A percentile compares a stretch with the other conserved stretches of the same genome.
These are phyloP conservation scores for Ophioderma brevispina DNA, from an alignment of 35 echinoderm and acorn worm species.

Conservation along the genomic window DNA sequence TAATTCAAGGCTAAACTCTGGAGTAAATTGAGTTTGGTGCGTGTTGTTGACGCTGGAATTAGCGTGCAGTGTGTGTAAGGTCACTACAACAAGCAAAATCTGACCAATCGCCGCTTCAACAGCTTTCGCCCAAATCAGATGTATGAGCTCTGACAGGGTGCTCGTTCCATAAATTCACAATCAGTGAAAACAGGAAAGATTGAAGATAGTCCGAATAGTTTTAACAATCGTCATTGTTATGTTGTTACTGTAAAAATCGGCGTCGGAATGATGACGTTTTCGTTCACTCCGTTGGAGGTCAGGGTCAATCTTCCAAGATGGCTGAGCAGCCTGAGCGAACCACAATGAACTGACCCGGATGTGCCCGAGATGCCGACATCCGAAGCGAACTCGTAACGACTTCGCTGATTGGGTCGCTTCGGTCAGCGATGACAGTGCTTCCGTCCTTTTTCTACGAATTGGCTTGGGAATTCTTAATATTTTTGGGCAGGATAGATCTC, in stretches of 20 bases:
- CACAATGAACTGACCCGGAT: constrained; percentile 9
- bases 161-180: no score
- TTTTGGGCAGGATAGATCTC: no score
- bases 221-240: background rate
- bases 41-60: background rate
- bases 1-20: background rate
- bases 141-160: no score
- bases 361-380: background rate
- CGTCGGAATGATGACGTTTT: background rate
- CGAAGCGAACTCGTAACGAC: background rate
- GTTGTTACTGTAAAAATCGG: background rate
- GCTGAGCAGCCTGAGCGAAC: background rate
- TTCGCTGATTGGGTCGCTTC: background rate
- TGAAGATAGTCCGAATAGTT: background rate
- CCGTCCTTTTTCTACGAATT: no score
- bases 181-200: background rate
- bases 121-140: no score
- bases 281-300: background rate
- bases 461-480: no score
- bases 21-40: no score
- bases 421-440: background rate
- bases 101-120: no score
- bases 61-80: background rate
- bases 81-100: background rate
- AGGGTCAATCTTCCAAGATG: constrained; percentile 8